These are phyloP conservation scores for Clarias laeviceps DNA, from an alignment of 2,797 vertebrate species.

Conservation along the genomic window DNA sequence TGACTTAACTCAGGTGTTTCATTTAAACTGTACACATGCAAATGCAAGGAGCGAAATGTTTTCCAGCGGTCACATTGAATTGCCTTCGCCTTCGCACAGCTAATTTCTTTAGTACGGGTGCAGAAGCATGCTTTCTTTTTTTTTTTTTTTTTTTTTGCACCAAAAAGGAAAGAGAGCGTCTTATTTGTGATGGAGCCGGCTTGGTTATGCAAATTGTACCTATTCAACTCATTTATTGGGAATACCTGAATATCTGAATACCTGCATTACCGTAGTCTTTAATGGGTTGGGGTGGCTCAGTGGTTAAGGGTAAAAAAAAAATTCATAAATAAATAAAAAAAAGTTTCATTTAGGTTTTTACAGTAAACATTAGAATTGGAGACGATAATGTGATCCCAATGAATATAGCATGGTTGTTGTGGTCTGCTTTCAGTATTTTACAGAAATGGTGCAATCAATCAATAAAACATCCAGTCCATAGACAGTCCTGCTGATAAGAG, in stretches of 20 bases:
- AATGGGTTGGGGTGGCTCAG: too few relatives aligned
- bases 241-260: background rate
- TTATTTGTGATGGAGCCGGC: slow-evolving; percentile 4
- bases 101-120: background rate
- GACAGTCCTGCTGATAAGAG: background rate
- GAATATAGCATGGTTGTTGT: background rate
- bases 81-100: background rate
- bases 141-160: too few relatives aligned
- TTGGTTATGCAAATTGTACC: background rate
- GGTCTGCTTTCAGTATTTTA: background rate
- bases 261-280: too few relatives aligned
- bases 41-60: slow-evolving; percentile 15
- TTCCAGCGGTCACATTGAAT: slow-evolving; percentile 12
- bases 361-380: background rate
- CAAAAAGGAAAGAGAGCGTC: background rate
- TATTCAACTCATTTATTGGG: background rate
- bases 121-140: background rate
- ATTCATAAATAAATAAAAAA: too few relatives aligned
- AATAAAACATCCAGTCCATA: background rate
- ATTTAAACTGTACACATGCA: slow-evolving; percentile 5
- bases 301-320: background rate
- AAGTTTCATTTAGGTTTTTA: background rate
- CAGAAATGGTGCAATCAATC: background rate
- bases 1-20: slow-evolving; percentile 37
- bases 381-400: background rate